Evolutionary conservation across 2,797 vertebrate genomes (phyloP).

Genomic region (Paramormyrops hopkinsi): DNA sequence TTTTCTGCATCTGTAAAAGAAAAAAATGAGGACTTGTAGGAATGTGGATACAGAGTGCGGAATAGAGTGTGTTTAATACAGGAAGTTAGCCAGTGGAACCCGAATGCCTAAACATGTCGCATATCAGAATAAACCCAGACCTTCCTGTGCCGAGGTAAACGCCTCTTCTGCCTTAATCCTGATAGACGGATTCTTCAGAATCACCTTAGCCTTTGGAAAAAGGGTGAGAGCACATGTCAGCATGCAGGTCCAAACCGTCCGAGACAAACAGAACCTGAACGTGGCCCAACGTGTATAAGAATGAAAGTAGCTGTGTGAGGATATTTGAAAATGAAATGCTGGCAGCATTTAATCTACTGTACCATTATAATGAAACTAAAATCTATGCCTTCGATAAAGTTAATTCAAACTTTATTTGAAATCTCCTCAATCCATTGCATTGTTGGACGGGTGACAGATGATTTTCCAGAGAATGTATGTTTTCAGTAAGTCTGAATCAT

Average conservation of each 20-base stretch:
- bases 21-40: not conserved
- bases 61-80: not conserved
- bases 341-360: not conserved
- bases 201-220: slow-evolving; percentile 76
- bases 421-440: not conserved
- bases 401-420: not conserved
- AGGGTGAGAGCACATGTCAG: not conserved
- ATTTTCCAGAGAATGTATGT: not conserved
- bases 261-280: not conserved
- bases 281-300: not conserved
- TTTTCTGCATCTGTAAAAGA: slow-evolving; percentile 55
- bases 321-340: not conserved
- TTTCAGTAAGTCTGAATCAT: not conserved
- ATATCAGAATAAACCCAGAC: slow-evolving; percentile 51
- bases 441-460: not conserved
- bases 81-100: not conserved
- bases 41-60: not conserved
- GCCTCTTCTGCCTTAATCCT: slow-evolving; percentile 80
- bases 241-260: not conserved
- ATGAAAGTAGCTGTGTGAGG: not conserved
- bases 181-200: slow-evolving; percentile 82
- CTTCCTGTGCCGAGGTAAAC: slow-evolving; percentile 63
- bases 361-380: not conserved
- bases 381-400: not conserved
- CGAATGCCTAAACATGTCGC: not conserved